These are phyloP conservation scores for Diaperis boleti DNA, from an alignment of 2,888 invertebrate species.

Conservation along the genomic window DNA sequence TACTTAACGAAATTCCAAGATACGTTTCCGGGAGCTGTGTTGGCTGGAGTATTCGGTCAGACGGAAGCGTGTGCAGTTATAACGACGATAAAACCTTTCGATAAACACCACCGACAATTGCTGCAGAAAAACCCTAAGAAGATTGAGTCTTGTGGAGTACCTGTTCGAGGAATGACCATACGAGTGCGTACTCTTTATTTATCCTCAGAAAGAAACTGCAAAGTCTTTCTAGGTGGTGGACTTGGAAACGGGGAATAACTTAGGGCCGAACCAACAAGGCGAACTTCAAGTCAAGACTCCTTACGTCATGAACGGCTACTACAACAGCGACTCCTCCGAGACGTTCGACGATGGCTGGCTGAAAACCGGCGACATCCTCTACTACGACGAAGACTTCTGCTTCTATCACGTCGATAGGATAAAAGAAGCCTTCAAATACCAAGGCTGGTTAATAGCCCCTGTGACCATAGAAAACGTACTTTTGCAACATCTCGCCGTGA, in stretches of 20 bases:
- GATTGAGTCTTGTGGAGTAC: conserved; percentile 53
- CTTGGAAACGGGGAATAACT: conserved; percentile 49
- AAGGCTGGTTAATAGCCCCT: conserved; percentile 65
- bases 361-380: conserved; percentile 68
- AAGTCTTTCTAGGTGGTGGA: conserved; percentile 46
- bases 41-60: conserved; percentile 59
- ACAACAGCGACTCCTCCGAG: conserved; percentile 64
- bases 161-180: conserved; percentile 52
- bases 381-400: conserved; percentile 66
- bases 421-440: conserved; percentile 68
- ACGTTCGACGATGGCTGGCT: conserved; percentile 66
- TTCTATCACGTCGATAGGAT: conserved; percentile 67
- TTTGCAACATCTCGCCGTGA: conserved; percentile 54
- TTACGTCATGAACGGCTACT: conserved; percentile 64
- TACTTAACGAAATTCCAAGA: conserved; percentile 3
- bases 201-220: background rate
- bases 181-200: conserved; percentile 54
- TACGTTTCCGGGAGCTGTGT: conserved; percentile 55
- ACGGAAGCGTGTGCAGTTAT: conserved; percentile 58
- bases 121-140: conserved; percentile 45
- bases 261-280: conserved; percentile 65
- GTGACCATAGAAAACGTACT: conserved; percentile 52
- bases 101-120: conserved; percentile 51
- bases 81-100: conserved; percentile 54
- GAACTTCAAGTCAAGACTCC: conserved; percentile 67